Evolutionary conservation across 2,888 invertebrate species (phyloP).

Genomic region (Drosophila kuntzei): DNA sequence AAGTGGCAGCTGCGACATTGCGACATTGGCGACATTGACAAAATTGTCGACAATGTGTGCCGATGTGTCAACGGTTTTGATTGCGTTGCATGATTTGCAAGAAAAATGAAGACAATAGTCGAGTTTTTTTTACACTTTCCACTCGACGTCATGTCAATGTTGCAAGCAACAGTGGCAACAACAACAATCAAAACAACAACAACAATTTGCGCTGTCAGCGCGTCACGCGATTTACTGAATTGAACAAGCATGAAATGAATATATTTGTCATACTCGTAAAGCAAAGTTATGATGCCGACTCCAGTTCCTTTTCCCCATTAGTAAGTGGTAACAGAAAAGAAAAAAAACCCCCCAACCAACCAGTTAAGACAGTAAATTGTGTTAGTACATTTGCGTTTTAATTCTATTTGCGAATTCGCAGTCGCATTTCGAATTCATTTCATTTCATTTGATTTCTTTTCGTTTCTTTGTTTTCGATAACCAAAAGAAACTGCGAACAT

Average conservation of each 20-base stretch:
- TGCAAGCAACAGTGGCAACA: conserved; percentile 25
- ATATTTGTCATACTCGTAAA: conserved; percentile 70
- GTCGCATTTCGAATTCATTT: conserved; percentile 23
- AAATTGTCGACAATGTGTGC: conserved; percentile 54
- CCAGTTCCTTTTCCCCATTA: conserved; percentile 63
- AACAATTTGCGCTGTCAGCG: conserved; percentile 65
- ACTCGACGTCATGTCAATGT: conserved; percentile 41
- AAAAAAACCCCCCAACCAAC: conserved; percentile 19
- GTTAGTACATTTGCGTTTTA: conserved; percentile 67
- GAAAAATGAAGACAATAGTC: conserved; percentile 81
- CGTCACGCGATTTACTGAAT: conserved; percentile 75
- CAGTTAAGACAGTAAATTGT: conserved; percentile 48
- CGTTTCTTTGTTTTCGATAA: conserved; percentile 25
- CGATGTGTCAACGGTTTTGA: conserved; percentile 76
- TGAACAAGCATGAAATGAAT: conserved; percentile 78
- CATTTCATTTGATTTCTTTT: background rate
- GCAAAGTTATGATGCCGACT: conserved; percentile 66
- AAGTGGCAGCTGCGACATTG: conserved; percentile 38
- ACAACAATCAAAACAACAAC: conserved; percentile 15
- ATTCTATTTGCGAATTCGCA: conserved; percentile 75
- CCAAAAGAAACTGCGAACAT: conserved; percentile 55
- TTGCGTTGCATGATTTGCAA: conserved; percentile 81
- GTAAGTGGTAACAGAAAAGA: conserved; percentile 43
- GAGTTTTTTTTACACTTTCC: conserved; percentile 64
- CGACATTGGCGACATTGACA: conserved; percentile 9